Conservation (phyloP, 2,888 invertebrate species). For the Dryocosmus kuriphilus region DNA sequence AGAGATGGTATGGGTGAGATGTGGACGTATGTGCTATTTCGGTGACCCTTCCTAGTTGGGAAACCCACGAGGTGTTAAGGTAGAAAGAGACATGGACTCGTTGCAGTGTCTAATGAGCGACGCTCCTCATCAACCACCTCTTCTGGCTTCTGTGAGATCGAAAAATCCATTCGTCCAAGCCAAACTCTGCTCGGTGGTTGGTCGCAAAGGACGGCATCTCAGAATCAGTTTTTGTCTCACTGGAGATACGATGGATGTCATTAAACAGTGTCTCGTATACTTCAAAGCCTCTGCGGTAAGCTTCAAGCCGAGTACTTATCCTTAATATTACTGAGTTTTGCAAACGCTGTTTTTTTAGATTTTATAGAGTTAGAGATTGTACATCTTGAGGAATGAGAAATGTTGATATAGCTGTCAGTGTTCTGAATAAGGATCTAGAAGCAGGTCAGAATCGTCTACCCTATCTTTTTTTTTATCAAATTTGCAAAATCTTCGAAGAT, state of each 20-base stretch:
- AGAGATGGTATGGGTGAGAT: conserved; percentile 3
- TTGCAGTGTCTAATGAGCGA: conserved; percentile 89
- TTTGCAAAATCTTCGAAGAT: too few species aligned
- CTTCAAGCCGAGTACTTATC: conserved; percentile 39
- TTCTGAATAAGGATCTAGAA: too few species aligned
- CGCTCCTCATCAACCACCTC: conserved; percentile 83
- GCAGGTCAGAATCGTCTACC: too few species aligned
- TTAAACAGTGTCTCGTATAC: conserved; percentile 94
- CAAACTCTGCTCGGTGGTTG: conserved; percentile 85
- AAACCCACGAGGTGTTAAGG: conserved; percentile 51
- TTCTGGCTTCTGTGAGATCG: conserved; percentile 81
- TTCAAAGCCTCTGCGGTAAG: conserved; percentile 96
- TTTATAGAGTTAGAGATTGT: background rate
- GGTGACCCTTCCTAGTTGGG: background rate
- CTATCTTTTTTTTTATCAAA: too few species aligned
- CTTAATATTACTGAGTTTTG: background rate
- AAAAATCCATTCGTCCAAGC: conserved; percentile 87
- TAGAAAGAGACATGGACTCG: conserved; percentile 84
- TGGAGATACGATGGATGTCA: conserved; percentile 95
- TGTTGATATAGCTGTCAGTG: too few species aligned
- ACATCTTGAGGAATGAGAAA: too few species aligned
- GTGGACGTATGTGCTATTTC: conserved; percentile 8
- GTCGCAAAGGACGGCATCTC: conserved; percentile 89
- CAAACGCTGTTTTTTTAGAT: background rate
- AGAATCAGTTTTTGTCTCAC: conserved; percentile 93